Conservation (phyloP, 2,113 vertebrate genomes). For the Arizona elegans region DNA sequence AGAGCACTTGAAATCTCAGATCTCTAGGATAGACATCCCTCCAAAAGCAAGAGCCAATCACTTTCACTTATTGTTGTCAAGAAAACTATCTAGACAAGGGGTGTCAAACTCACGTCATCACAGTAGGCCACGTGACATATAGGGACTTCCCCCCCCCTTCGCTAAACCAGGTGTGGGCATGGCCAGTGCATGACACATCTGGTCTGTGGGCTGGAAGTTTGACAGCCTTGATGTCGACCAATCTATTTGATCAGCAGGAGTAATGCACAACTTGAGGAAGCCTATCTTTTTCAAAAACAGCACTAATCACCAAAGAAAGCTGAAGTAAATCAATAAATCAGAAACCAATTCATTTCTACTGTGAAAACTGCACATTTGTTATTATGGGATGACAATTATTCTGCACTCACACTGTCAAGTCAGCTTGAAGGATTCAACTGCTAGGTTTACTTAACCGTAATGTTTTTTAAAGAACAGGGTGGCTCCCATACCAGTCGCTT, state of each 20-base stretch:
- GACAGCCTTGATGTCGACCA: not conserved
- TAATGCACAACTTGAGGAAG: not conserved
- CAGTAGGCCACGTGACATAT: fast-evolving
- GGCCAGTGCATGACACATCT: no score
- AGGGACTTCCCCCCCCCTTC: no score
- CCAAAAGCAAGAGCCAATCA: not conserved
- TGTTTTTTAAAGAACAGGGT: not conserved
- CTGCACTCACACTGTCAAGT: constrained; percentile 37
- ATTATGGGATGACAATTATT: not conserved
- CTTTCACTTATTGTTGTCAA: not conserved
- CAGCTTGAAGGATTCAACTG: constrained; percentile 43
- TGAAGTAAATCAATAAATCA: not conserved
- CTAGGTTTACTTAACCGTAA: constrained; percentile 4
- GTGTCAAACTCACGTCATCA: no score
- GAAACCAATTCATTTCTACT: not conserved
- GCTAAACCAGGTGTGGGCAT: no score
- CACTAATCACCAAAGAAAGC: not conserved
- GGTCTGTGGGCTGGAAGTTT: no score
- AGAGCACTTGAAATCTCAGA: not conserved
- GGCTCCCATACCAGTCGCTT: constrained; percentile 56
- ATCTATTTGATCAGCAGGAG: not conserved
- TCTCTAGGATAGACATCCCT: not conserved
- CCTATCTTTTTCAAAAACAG: not conserved
- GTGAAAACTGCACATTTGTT: not conserved
- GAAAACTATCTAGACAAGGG: not conserved